Percentiles rank a stretch among this genome's conserved stretches.
phyloP scores from a whole-genome alignment of 2,113 vertebrate species.

The Ochotona princeps region DNA sequence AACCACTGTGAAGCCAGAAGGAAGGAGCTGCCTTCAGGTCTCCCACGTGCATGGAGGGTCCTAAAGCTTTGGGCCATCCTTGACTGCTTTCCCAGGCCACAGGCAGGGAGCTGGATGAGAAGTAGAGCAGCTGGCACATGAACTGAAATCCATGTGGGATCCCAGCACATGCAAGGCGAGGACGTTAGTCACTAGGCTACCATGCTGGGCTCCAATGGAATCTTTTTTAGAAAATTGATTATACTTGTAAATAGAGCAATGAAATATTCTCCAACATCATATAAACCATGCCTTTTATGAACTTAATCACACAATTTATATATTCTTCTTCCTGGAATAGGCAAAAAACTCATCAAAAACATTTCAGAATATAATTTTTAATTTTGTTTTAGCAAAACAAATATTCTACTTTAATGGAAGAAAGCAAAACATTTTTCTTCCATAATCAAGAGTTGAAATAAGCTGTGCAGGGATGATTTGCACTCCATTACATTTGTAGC shows the following conservation, averaged over 20 bases:
- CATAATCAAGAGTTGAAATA: background rate
- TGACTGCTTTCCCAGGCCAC: too few relatives aligned
- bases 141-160: too few relatives aligned
- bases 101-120: too few relatives aligned
- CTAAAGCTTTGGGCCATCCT: too few relatives aligned
- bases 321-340: background rate
- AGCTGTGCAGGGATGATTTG: background rate
- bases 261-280: background rate
- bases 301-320: background rate
- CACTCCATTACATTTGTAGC: background rate
- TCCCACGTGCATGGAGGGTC: too few relatives aligned
- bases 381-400: background rate
- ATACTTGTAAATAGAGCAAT: background rate
- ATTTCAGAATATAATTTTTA: slow-evolving; percentile 18
- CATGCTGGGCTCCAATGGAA: too few relatives aligned
- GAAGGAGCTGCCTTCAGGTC: too few relatives aligned
- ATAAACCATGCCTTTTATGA: background rate
- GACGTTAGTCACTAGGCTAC: too few relatives aligned
- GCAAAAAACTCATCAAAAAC: background rate
- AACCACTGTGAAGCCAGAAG: too few relatives aligned
- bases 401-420: background rate
- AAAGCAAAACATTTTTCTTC: background rate
- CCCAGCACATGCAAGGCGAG: too few relatives aligned
- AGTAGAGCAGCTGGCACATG: too few relatives aligned
- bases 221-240: background rate